Evolutionary conservation across 1,140 invertebrate genomes (phyloP).

Genomic region (Paraescarpia echinospica): DNA sequence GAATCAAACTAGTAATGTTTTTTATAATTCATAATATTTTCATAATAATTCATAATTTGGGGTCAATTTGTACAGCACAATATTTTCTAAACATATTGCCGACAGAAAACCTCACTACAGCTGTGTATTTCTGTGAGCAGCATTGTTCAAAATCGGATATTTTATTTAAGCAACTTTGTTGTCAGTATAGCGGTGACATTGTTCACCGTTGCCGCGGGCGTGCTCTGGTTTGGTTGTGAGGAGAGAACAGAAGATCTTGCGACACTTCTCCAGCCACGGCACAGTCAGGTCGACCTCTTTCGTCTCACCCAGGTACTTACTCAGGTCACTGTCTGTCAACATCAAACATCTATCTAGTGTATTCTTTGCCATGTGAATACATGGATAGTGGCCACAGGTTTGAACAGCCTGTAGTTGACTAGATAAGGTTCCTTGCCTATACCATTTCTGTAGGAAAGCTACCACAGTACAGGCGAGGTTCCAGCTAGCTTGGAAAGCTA

Average conservation of each 20-base stretch:
- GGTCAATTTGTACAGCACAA: too few relatives aligned
- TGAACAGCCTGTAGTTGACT: too few relatives aligned
- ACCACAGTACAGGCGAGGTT: too few relatives aligned
- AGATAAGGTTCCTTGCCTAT: too few relatives aligned
- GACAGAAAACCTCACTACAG: not conserved
- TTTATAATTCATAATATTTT: too few relatives aligned
- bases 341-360: not conserved
- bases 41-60: too few relatives aligned
- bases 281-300: conserved; percentile 40
- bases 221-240: conserved; percentile 46
- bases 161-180: conserved; percentile 45
- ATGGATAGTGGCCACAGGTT: not conserved
- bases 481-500: too few relatives aligned
- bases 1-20: too few relatives aligned
- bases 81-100: too few relatives aligned
- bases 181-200: conserved; percentile 32
- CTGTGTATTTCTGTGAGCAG: not conserved
- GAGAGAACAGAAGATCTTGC: conserved; percentile 39
- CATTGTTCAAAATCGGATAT: conserved; percentile 28
- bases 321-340: conserved; percentile 52
- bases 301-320: conserved; percentile 42
- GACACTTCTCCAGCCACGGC: conserved; percentile 52
- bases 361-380: not conserved
- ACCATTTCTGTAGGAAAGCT: too few relatives aligned
- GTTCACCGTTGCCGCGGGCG: conserved; percentile 47